phyloP scores from a whole-genome alignment of 2,797 vertebrate species.

The Morelia viridis region DNA sequence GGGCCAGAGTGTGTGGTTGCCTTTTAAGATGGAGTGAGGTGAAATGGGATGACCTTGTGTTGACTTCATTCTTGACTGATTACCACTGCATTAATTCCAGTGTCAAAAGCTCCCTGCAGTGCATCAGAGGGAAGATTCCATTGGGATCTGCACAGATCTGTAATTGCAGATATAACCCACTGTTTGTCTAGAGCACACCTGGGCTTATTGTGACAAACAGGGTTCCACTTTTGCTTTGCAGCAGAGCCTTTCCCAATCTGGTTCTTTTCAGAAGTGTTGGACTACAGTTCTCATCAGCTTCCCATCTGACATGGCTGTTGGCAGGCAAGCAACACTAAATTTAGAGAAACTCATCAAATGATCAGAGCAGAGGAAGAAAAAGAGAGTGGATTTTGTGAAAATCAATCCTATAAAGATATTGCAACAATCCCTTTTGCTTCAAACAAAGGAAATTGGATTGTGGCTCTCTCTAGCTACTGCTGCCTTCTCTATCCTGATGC shows the following conservation, averaged over 20 bases:
- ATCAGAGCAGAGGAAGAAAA: background rate
- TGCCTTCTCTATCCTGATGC: background rate
- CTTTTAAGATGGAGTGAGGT: background rate
- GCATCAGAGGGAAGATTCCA: background rate
- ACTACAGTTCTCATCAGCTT: background rate
- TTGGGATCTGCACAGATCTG: background rate
- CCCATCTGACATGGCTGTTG: background rate
- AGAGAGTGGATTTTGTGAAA: background rate
- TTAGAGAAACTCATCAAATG: background rate
- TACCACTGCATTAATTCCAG: background rate
- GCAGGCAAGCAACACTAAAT: background rate
- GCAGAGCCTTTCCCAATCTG: background rate
- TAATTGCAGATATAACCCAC: background rate
- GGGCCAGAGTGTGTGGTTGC: background rate
- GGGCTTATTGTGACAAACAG: background rate
- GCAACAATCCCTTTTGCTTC: background rate
- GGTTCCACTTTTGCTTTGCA: background rate
- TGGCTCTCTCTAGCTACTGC: background rate
- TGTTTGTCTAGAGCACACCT: conserved; percentile 3
- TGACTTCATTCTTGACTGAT: conserved; percentile 13
- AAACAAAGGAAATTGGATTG: background rate
- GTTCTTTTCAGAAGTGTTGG: background rate
- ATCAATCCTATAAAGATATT: background rate
- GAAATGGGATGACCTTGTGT: background rate
- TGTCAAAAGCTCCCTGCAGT: background rate